Base-by-base conservation (phyloP, 2,888 invertebrate species). In the Sinelater perroti region DNA sequence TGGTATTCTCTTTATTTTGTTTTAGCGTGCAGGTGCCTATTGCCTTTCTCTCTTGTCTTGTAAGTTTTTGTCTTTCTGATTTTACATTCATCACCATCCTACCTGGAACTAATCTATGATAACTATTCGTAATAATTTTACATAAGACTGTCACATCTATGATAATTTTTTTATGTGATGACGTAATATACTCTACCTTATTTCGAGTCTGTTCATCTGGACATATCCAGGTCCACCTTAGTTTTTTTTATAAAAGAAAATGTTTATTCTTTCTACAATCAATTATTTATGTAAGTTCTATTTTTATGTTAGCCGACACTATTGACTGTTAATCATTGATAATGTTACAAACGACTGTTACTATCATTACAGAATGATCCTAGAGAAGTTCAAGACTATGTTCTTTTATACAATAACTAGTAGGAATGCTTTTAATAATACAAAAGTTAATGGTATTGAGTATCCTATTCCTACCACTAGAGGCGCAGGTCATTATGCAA, bases 21-120 rank as follows among this genome's bases (percentile, higher is more conserved):
- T 36, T 33, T 33, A n/a, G 16, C 13, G 17, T 36, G 1, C 36
- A 33, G 3, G 30, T 30, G 3, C 16, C 8, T 33, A 13, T 33
- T 13, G 5, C 8, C 14, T 33, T n/a, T 33, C 3, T 6, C 16
- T 33, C 16, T 33, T 13, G 3, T 20, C 3, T 36, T n/a, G 3
- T 13, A 5, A 36, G 36, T 36, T 16, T 36, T 36, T 18, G 16
- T 18, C 18, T 17, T n/a, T 36, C 16, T 36, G 20, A 4, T n/a
- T 36, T 36, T 36, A 36, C 36, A 10, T 36, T 36, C 20, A 36
- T 36, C 18, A 36, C 36, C 36, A 36, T 6, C 36, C 13, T 36
- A 18, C 16, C 10, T 36, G n/a, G 17, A 8, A 36, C 36, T 18
- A 36, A 11, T 17, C 36, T 36, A 17, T 36, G 36, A n/a, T 36